Evolutionary conservation across 2,888 invertebrate species (phyloP), one percentile per base, ranked within the genome.

Genomic region (Eutolmus rufibarbis): DNA sequence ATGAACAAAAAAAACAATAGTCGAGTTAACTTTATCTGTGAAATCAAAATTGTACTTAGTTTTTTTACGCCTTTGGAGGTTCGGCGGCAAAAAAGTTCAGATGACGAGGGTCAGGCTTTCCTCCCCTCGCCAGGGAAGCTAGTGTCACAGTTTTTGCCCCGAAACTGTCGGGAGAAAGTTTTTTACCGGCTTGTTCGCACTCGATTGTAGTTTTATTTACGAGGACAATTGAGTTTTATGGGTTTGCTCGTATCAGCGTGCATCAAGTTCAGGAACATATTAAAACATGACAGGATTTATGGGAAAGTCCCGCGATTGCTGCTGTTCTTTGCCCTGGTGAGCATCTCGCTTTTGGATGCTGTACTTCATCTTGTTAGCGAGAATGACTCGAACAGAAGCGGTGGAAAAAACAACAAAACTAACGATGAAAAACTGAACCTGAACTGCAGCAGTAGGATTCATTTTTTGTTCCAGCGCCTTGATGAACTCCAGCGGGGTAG

Each of bases 171-270:
- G 74, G 84, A 66, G 84, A 84, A 84, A 66, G 84, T 84, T 84
- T 84, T 84, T 84, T 84, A 40, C 66, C 28, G 84, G n/a, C 31
- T 81, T 88, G 88, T 88, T 88, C 78, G 85, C 88, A 88, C 88
- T 88, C 88, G 88, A 88, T 88, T 88, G 87, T 88, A 88, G 87
- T 88, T 88, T 88, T 88, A 88, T 88, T 88, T 88, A 88, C 87
- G 88, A 88, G 88, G 85, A 88, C 88, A 88, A 88, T 88, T 87
- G 87, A 87, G 86, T 88, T 87, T 88, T 88, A 88, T 88, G 87
- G 87, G 87, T 81, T 84, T 66, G 74, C 66, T 66, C 31, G 84
- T 87, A 86, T 87, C 78, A 84, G 28, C 74, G 84, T 46, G 76
- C 28, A 79, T 81, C 51, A 51, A 85, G 85, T 87, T 56, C 88